phyloP scores from a whole-genome alignment of 2,797 vertebrate species.

The Oophaga sylvatica region DNA sequence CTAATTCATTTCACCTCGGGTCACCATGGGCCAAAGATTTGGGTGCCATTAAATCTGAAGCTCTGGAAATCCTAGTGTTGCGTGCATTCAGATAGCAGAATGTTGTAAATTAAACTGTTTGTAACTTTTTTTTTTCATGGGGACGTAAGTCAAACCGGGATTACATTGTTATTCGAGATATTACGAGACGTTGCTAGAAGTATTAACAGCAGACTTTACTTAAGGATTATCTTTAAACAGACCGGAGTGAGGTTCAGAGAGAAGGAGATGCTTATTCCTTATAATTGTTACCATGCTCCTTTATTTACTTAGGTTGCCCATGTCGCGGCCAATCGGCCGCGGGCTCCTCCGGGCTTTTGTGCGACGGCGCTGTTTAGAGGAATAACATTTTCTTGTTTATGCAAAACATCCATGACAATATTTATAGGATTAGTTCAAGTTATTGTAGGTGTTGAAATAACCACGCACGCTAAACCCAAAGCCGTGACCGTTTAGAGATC shows the following conservation, averaged over 20 bases:
- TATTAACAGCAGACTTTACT: constrained; percentile 68
- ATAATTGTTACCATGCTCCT: constrained; percentile 18
- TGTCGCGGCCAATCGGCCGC: not conserved
- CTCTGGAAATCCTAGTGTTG: constrained; percentile 72
- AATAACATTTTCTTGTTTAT: constrained; percentile 26
- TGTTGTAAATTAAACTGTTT: constrained; percentile 68
- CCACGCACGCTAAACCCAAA: constrained; percentile 1
- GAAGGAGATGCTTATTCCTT: not conserved
- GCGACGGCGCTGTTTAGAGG: not conserved
- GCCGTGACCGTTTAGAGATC: not conserved
- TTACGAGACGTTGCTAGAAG: constrained; percentile 54
- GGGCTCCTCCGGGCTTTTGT: not conserved
- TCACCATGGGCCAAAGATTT: constrained; percentile 73
- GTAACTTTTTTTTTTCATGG: constrained; percentile 62
- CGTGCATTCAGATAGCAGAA: constrained; percentile 70
- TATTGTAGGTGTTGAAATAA: constrained; percentile 15
- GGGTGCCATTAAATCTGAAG: constrained; percentile 72
- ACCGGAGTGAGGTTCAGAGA: constrained; percentile 41
- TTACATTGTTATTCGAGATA: constrained; percentile 59
- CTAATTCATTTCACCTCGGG: constrained; percentile 77
- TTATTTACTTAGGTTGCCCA: constrained; percentile 16
- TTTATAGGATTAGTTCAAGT: constrained; percentile 11
- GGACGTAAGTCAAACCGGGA: constrained; percentile 54
- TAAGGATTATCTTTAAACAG: constrained; percentile 61
- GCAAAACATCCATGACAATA: constrained; percentile 3